These are phyloP conservation scores for Megalonaias nervosa DNA, from an alignment of 1,140 invertebrate species.

Conservation along the genomic window DNA sequence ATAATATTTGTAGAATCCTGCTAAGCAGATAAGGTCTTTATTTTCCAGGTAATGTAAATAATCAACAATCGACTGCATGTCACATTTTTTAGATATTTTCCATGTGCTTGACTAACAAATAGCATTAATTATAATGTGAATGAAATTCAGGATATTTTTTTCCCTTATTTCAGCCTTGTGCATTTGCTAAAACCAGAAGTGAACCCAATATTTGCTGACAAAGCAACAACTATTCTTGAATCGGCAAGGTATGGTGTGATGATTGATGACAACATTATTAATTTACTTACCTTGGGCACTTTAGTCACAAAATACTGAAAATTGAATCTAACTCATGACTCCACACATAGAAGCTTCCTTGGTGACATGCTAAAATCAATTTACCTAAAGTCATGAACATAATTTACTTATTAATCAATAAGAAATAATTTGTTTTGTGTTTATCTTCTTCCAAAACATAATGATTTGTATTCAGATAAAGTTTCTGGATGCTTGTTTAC, in stretches of 20 bases:
- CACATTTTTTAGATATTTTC: too few relatives aligned
- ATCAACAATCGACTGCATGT: too few relatives aligned
- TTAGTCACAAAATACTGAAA: neutral
- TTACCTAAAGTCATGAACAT: neutral
- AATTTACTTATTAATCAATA: neutral
- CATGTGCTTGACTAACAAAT: neutral
- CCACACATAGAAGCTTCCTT: neutral
- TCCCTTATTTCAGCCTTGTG: constrained; percentile 56
- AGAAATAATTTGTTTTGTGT: neutral
- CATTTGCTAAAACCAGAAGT: constrained; percentile 62
- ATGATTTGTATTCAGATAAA: too few relatives aligned
- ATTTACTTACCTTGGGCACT: too few relatives aligned
- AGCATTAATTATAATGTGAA: neutral
- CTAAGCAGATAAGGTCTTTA: too few relatives aligned
- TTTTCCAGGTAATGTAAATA: too few relatives aligned
- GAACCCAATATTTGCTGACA: constrained; percentile 51
- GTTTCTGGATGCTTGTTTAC: too few relatives aligned
- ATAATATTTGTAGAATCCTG: too few relatives aligned
- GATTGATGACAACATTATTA: too few relatives aligned
- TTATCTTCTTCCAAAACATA: too few relatives aligned
- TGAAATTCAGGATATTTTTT: neutral
- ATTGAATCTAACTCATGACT: neutral
- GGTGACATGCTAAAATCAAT: neutral
- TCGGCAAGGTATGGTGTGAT: constrained; percentile 51
- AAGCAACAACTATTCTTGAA: constrained; percentile 54